Evolutionary conservation across 2,888 invertebrate species (phyloP).

Genomic region (Watsonalla binaria): DNA sequence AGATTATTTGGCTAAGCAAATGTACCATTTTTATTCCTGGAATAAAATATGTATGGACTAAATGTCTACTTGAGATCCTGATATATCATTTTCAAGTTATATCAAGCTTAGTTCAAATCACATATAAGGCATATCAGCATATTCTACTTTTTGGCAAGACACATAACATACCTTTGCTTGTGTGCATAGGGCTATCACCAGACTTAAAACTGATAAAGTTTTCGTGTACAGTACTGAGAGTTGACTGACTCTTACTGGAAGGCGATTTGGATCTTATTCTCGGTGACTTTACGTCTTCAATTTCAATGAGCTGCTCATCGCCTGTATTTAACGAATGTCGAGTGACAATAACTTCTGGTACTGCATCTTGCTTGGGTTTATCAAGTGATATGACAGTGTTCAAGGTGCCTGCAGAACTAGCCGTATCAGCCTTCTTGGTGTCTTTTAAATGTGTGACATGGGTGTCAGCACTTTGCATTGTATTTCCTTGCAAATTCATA

Average conservation of each 20-base stretch:
- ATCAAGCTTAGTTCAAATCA: too few relatives aligned
- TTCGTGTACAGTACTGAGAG: slow-evolving; percentile 63
- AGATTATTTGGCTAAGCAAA: too few relatives aligned
- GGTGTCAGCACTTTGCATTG: slow-evolving; percentile 24
- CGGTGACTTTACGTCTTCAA: slow-evolving; percentile 21
- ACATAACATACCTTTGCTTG: slow-evolving; percentile 42
- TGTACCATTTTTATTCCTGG: too few relatives aligned
- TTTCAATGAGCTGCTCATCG: slow-evolving; percentile 7
- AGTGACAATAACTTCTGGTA: slow-evolving; percentile 43
- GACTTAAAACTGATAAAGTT: slow-evolving; percentile 55
- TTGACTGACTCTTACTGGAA: slow-evolving; percentile 58
- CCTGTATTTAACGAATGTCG: slow-evolving; percentile 18
- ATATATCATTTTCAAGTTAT: too few relatives aligned
- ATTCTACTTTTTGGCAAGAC: neutral
- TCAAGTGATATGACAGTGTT: slow-evolving; percentile 52
- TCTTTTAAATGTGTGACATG: slow-evolving; percentile 49
- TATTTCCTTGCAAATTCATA: slow-evolving; percentile 42
- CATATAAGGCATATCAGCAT: too few relatives aligned
- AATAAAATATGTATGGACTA: too few relatives aligned
- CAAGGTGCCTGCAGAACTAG: slow-evolving; percentile 51
- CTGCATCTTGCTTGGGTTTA: slow-evolving; percentile 33
- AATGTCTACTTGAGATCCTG: too few relatives aligned
- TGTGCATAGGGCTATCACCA: slow-evolving; percentile 46
- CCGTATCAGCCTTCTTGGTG: slow-evolving; percentile 42
- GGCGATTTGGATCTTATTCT: slow-evolving; percentile 52